Evolutionary conservation across 1,140 invertebrate species (phyloP).

Genomic region (Drosophila arawakana): DNA sequence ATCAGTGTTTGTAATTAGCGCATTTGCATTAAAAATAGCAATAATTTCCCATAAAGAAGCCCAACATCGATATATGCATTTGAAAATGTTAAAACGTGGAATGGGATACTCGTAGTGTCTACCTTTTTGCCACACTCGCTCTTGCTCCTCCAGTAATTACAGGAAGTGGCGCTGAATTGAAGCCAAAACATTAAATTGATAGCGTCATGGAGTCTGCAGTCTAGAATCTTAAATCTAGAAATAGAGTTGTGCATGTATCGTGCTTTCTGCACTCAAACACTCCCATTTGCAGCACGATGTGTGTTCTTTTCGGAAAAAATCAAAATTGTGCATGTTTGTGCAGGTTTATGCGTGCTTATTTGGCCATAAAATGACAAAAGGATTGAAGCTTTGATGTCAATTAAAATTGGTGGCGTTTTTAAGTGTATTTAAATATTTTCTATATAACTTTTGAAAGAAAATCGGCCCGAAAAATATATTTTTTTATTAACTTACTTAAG

Average conservation of each 20-base stretch:
- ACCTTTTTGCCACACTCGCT: constrained; percentile 29
- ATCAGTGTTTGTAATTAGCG: constrained; percentile 83
- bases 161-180: constrained; percentile 75
- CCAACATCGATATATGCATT: constrained; percentile 55
- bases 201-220: constrained; percentile 48
- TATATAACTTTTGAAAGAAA: too few species aligned
- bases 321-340: neutral
- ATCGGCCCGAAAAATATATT: too few species aligned
- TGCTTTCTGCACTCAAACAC: neutral
- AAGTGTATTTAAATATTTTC: too few species aligned
- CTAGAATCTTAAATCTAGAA: neutral
- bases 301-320: neutral
- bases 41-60: constrained; percentile 81
- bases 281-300: neutral
- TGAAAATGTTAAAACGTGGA: constrained; percentile 7
- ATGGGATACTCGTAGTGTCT: constrained; percentile 1
- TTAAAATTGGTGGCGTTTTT: too few species aligned
- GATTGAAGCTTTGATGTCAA: too few species aligned
- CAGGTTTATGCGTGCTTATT: too few species aligned
- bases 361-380: too few species aligned
- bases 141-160: constrained; percentile 51
- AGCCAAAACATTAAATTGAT: constrained; percentile 78
- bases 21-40: constrained; percentile 83
- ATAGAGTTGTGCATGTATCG: neutral
- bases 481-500: too few species aligned